These are phyloP conservation scores for Agrotis ipsilon DNA, from an alignment of 2,888 invertebrate genomes.

Conservation along the genomic window DNA sequence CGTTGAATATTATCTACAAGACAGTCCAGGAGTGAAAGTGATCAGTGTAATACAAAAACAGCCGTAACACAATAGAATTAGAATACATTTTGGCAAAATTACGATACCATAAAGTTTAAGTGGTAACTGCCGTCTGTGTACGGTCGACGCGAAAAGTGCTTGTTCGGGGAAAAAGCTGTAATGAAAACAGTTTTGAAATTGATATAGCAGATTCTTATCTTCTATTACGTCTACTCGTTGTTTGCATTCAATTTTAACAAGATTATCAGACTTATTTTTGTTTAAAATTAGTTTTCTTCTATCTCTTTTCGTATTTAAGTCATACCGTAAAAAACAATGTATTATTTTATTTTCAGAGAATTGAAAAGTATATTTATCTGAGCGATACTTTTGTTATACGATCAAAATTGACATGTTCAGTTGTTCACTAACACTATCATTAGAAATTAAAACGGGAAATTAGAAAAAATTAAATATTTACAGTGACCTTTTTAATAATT, in stretches of 20 bases:
- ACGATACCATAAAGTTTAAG: slow-evolving; percentile 60
- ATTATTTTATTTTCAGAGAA: neutral
- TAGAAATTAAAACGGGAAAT: too few species aligned
- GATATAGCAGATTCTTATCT: slow-evolving; percentile 61
- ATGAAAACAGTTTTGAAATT: slow-evolving; percentile 63
- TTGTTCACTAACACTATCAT: too few species aligned
- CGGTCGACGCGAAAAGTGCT: slow-evolving; percentile 60
- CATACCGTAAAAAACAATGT: slow-evolving; percentile 10
- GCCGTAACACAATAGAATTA: slow-evolving; percentile 51
- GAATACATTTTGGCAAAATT: slow-evolving; percentile 60
- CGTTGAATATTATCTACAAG: slow-evolving; percentile 65
- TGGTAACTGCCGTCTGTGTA: slow-evolving; percentile 65
- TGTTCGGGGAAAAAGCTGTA: slow-evolving; percentile 55
- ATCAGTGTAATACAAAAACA: slow-evolving; percentile 57
- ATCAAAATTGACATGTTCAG: too few species aligned
- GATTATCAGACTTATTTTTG: slow-evolving; percentile 51
- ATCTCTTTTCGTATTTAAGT: slow-evolving; percentile 19
- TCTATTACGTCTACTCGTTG: slow-evolving; percentile 54
- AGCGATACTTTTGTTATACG: neutral
- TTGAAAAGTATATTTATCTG: neutral
- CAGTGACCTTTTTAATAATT: too few species aligned
- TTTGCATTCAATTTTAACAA: slow-evolving; percentile 57
- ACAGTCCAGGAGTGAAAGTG: slow-evolving; percentile 65
- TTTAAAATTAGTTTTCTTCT: slow-evolving; percentile 48
- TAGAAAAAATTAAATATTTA: too few species aligned